A percentile compares a stretch with the other conserved stretches of the same genome.
These are phyloP conservation scores for Amphiura filiformis DNA, from an alignment of 35 echinoderm and acorn worm species.

Conservation along the genomic window DNA sequence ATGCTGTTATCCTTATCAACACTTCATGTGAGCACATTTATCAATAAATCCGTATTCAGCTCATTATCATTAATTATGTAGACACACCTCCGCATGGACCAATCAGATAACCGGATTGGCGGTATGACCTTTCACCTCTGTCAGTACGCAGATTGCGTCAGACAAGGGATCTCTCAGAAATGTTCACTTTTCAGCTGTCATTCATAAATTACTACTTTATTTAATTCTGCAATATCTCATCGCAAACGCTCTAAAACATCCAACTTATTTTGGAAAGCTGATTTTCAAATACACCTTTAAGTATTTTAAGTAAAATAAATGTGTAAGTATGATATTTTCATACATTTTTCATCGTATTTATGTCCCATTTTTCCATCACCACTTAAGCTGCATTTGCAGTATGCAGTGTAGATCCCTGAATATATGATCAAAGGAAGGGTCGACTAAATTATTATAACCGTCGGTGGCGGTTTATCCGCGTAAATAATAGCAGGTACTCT, in stretches of 20 bases:
- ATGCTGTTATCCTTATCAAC: not conserved
- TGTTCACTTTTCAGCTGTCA: not conserved
- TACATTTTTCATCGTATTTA: not conserved
- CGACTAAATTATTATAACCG: not conserved
- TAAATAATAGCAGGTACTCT: not conserved
- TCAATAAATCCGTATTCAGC: not conserved
- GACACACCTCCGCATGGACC: not conserved
- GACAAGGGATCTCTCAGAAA: not conserved
- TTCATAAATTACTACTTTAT: not conserved
- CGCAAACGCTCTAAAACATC: not conserved
- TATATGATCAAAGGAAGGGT: not conserved
- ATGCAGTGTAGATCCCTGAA: not conserved
- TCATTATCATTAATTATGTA: not conserved
- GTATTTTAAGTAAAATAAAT: not conserved
- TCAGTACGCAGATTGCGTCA: not conserved
- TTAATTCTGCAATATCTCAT: not conserved
- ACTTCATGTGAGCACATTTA: not conserved
- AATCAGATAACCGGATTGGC: not conserved
- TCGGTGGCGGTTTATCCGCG: not conserved
- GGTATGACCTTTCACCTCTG: not conserved
- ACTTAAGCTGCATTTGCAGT: not conserved
- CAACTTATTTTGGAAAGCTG: not conserved
- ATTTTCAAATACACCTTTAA: not conserved
- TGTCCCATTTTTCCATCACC: not conserved
- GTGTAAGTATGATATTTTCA: not conserved